Conservation (phyloP, 1,140 invertebrate genomes). For the Drosophila pachea region DNA sequence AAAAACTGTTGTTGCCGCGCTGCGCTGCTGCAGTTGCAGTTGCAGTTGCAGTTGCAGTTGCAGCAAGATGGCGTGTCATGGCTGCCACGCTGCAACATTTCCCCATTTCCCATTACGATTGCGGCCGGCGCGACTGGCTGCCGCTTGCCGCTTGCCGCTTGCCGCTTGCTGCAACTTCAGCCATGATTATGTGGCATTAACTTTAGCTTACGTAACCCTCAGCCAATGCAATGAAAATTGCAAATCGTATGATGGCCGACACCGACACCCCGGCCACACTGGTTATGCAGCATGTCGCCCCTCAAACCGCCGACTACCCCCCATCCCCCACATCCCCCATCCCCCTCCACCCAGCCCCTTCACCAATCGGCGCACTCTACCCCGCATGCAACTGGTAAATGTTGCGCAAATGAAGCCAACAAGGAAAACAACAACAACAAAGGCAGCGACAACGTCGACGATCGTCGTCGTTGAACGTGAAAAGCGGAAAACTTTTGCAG, state of each 20-base stretch:
- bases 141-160: no score
- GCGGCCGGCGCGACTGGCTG: no score
- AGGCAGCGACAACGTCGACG: conserved; percentile 60
- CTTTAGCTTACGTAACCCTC: conserved; percentile 71
- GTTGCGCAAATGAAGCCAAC: conserved; percentile 68
- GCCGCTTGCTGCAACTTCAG: conserved; percentile 67
- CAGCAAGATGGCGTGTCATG: conserved; percentile 20
- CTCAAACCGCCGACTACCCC: neutral
- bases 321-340: conserved; percentile 14
- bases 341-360: neutral
- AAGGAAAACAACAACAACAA: conserved; percentile 61
- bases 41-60: neutral
- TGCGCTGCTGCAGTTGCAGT: conserved; percentile 19
- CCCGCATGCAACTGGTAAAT: conserved; percentile 39
- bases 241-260: conserved; percentile 67
- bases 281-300: conserved; percentile 11
- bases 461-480: conserved; percentile 79
- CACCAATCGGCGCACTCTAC: neutral
- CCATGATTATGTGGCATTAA: conserved; percentile 78
- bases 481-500: conserved; percentile 78
- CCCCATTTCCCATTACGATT: conserved; percentile 64
- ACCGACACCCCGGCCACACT: conserved; percentile 31
- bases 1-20: conserved; percentile 46
- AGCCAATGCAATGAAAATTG: conserved; percentile 65
- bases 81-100: conserved; percentile 54